These are phyloP conservation scores for Pheosia gnoma DNA, from an alignment of 2,888 invertebrate species.

Conservation along the genomic window DNA sequence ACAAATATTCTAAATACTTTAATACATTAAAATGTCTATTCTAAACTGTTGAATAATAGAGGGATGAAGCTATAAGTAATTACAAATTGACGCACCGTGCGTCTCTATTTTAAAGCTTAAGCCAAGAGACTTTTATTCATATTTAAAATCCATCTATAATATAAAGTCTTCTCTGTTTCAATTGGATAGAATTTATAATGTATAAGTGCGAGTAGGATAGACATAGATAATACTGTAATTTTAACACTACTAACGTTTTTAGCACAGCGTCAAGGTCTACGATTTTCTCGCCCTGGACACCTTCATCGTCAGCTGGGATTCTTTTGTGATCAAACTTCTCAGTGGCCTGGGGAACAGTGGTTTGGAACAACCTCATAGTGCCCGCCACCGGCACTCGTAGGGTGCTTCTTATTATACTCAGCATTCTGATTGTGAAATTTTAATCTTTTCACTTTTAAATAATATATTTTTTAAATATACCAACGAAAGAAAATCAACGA, in stretches of 20 bases:
- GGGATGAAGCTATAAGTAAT: too few species aligned
- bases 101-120: too few species aligned
- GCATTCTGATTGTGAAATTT: constrained; percentile 46
- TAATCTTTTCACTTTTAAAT: constrained; percentile 4
- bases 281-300: constrained; percentile 89
- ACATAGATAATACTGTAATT: neutral
- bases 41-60: too few species aligned
- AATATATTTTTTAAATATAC: neutral
- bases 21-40: too few species aligned
- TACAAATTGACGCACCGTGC: too few species aligned
- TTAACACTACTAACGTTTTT: constrained; percentile 77
- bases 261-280: constrained; percentile 87
- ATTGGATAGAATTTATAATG: neutral
- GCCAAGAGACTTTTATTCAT: too few species aligned
- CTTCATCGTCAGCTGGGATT: constrained; percentile 86
- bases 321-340: constrained; percentile 75
- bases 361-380: constrained; percentile 61
- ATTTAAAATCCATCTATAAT: too few species aligned
- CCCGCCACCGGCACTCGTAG: constrained; percentile 50
- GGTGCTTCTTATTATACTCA: constrained; percentile 59
- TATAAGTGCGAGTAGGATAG: neutral
- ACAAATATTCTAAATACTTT: too few species aligned
- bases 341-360: constrained; percentile 52
- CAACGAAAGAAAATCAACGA: neutral
- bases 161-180: too few species aligned